phyloP scores from a whole-genome alignment of 2,888 invertebrate species.

The Ophion costatus region DNA sequence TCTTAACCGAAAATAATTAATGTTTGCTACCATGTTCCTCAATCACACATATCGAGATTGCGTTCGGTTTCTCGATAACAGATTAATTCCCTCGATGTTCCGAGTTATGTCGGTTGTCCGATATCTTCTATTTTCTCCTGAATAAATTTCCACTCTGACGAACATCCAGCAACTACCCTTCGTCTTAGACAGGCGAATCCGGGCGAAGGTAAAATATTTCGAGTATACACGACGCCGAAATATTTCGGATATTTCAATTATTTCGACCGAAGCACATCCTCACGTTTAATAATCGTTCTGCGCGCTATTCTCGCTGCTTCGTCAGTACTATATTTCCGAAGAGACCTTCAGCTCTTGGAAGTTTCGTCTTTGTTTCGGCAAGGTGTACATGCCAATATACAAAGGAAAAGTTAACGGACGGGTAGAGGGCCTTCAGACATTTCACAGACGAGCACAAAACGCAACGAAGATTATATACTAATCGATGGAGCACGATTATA shows the following conservation, averaged over 20 bases:
- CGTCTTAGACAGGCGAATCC: not conserved
- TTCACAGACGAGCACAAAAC: slow-evolving; percentile 4
- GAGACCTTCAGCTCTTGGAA: slow-evolving; percentile 16
- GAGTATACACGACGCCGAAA: slow-evolving; percentile 12
- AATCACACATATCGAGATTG: too few species aligned
- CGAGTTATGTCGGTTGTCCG: not conserved
- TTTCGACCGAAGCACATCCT: slow-evolving; percentile 35
- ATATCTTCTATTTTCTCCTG: not conserved
- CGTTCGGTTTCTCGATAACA: not conserved
- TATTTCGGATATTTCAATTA: slow-evolving; percentile 44
- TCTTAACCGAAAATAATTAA: too few species aligned
- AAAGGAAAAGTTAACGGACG: not conserved
- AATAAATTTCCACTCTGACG: too few species aligned
- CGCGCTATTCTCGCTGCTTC: slow-evolving; percentile 3
- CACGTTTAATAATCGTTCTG: slow-evolving; percentile 30
- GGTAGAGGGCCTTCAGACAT: slow-evolving; percentile 22
- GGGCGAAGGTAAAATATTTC: slow-evolving; percentile 1
- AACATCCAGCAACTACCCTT: not conserved
- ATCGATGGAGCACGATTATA: not conserved
- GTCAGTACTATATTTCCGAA: slow-evolving; percentile 7
- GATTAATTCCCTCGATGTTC: not conserved
- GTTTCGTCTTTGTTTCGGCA: slow-evolving; percentile 1
- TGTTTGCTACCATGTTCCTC: too few species aligned
- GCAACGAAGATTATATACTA: not conserved
- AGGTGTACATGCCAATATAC: not conserved